Conservation (phyloP, 2,888 invertebrate genomes). For the Acheta domesticus region DNA sequence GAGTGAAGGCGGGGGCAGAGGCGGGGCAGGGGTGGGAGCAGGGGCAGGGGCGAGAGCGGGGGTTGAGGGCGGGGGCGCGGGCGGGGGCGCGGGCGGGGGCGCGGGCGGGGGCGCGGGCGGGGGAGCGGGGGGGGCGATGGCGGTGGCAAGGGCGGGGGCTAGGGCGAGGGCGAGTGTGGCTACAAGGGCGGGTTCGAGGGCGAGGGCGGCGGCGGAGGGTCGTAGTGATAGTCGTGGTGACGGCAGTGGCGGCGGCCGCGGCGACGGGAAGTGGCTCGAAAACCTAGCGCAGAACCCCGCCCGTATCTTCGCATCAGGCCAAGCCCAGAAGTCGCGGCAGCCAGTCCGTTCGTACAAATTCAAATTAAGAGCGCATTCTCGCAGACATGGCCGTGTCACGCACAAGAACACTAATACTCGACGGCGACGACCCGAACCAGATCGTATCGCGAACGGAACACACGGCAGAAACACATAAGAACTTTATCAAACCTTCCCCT, state of each 20-base stretch:
- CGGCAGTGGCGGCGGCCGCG: not conserved
- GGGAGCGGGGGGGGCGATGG: no score
- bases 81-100: no score
- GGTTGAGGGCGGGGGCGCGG: no score
- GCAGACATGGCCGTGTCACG: conserved; percentile 11
- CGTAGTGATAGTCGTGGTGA: not conserved
- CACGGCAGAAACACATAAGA: not conserved
- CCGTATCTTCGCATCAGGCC: not conserved
- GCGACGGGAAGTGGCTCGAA: not conserved
- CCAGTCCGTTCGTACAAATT: not conserved
- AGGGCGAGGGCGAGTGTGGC: no score
- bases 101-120: no score
- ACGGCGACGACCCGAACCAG: conserved; percentile 3
- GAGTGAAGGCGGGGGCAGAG: no score
- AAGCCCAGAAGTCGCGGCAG: not conserved
- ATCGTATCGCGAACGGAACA: not conserved
- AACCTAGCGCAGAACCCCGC: not conserved
- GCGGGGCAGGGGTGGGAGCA: no score
- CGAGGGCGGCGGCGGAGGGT: no score
- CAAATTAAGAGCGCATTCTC: not conserved
- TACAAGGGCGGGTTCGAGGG: no score
- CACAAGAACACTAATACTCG: not conserved
- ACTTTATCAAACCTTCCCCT: no score
- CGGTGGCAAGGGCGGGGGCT: no score
- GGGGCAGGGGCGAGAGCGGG: no score